These are phyloP conservation scores for Vombatus ursinus DNA, from an alignment of 2,113 vertebrate genomes.

Conservation along the genomic window DNA sequence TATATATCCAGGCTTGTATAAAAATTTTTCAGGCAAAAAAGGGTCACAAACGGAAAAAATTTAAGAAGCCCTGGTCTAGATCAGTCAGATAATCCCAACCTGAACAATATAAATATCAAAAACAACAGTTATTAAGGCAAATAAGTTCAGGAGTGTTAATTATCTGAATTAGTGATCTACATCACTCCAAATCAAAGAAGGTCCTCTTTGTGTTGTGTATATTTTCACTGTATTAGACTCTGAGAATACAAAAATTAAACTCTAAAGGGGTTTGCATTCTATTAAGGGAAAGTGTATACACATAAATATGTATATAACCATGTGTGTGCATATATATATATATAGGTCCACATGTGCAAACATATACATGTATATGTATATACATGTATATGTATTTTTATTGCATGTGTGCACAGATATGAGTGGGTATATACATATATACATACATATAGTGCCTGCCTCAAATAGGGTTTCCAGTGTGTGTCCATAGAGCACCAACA, in stretches of 20 bases:
- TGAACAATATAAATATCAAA: not conserved
- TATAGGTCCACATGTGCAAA: not conserved
- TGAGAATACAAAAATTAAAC: not conserved
- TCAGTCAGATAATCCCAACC: not conserved
- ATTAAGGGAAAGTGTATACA: not conserved
- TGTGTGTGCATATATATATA: not conserved
- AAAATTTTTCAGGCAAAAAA: too few relatives aligned
- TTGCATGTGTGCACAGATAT: too few relatives aligned
- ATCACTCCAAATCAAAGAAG: not conserved
- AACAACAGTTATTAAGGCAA: not conserved
- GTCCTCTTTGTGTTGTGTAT: not conserved
- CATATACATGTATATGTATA: not conserved
- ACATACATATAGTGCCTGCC: not conserved
- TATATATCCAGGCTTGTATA: too few relatives aligned
- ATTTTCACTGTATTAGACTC: not conserved
- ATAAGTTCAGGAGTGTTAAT: not conserved
- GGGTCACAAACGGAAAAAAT: too few relatives aligned
- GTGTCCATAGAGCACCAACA: not conserved
- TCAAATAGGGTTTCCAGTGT: not conserved
- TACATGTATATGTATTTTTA: too few relatives aligned
- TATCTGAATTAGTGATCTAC: not conserved
- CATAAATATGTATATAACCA: not conserved
- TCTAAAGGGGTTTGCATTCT: not conserved
- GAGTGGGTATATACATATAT: too few relatives aligned
- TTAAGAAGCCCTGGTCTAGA: not conserved